Evolutionary conservation across 2,888 invertebrate species (phyloP).

Genomic region (Prenolepis imparis): DNA sequence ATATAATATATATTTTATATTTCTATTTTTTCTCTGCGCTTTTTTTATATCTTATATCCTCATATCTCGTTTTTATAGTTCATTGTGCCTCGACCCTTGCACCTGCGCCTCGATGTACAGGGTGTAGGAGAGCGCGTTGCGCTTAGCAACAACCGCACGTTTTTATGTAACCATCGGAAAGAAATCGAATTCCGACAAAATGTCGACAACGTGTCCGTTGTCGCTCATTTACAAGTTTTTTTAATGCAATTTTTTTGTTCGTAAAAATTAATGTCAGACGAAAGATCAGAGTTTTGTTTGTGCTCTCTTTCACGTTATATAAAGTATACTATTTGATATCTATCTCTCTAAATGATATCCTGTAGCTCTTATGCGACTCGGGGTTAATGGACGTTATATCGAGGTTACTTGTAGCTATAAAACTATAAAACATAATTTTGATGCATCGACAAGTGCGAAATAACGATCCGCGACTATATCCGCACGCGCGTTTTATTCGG

Average conservation of each 20-base stretch:
- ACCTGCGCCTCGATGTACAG: constrained; percentile 28
- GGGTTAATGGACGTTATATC: constrained; percentile 38
- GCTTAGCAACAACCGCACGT: constrained; percentile 50
- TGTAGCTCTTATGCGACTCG: not conserved
- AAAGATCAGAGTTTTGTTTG: no score
- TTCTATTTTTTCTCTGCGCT: not conserved
- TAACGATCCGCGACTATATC: constrained; percentile 28
- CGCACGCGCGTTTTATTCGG: constrained; percentile 1
- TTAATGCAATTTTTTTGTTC: not conserved
- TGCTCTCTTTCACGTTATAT: not conserved
- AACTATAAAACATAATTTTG: constrained; percentile 16
- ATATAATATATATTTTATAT: not conserved
- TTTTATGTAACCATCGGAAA: constrained; percentile 36
- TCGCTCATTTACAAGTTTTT: not conserved
- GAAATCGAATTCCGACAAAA: constrained; percentile 29
- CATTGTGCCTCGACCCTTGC: constrained; percentile 29
- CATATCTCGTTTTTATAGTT: constrained; percentile 43
- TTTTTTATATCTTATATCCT: constrained; percentile 2
- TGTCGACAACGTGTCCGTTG: not conserved
- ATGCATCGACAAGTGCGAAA: constrained; percentile 32
- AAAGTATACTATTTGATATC: not conserved
- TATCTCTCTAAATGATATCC: constrained; percentile 1
- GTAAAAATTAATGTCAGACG: not conserved
- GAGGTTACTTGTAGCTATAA: constrained; percentile 22
- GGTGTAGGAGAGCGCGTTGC: constrained; percentile 11